A percentile compares a stretch with the other conserved stretches of the same genome.
Conservation (phyloP, 2,113 vertebrate species). For the Onychorhynchus coronatus region DNA sequence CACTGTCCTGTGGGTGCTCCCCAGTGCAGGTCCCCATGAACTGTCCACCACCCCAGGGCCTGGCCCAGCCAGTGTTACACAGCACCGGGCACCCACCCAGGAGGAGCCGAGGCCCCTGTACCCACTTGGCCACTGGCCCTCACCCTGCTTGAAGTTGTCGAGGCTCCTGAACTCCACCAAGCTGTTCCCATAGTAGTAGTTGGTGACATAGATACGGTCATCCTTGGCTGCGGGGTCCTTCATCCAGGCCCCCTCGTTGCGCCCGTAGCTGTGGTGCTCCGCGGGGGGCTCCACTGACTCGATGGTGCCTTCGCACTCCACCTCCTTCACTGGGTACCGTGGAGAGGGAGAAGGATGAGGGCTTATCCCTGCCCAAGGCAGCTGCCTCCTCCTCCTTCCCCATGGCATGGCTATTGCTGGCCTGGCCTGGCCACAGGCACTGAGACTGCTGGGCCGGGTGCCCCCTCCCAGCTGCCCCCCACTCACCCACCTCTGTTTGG, state of each 20-base stretch:
- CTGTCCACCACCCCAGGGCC: not conserved
- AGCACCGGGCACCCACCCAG: not conserved
- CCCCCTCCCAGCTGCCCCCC: not conserved
- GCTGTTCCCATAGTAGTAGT: constrained; percentile 97
- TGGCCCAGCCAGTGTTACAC: rapidly evolving
- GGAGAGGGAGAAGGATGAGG: not conserved
- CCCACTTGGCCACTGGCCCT: rapidly evolving
- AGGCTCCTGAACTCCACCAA: constrained; percentile 95
- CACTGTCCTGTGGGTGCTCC: not conserved
- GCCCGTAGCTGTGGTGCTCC: constrained; percentile 93
- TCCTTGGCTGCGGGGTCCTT: constrained; percentile 91
- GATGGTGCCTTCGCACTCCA: constrained; percentile 89
- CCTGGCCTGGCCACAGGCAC: rapidly evolving
- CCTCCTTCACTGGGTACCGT: constrained; percentile 77
- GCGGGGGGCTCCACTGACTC: constrained; percentile 83
- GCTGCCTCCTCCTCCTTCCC: not conserved
- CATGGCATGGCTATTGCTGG: not conserved
- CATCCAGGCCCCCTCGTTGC: constrained; percentile 98
- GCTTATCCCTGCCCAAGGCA: not conserved
- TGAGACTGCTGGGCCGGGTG: rapidly evolving
- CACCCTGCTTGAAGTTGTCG: constrained; percentile 97
- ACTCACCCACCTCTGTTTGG: constrained; percentile 59
- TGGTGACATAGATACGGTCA: constrained; percentile 92
- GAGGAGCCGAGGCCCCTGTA: not conserved
- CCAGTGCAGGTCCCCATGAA: not conserved